Conservation (phyloP, 2,888 invertebrate species). For the Caenorhabditis imperialis region DNA sequence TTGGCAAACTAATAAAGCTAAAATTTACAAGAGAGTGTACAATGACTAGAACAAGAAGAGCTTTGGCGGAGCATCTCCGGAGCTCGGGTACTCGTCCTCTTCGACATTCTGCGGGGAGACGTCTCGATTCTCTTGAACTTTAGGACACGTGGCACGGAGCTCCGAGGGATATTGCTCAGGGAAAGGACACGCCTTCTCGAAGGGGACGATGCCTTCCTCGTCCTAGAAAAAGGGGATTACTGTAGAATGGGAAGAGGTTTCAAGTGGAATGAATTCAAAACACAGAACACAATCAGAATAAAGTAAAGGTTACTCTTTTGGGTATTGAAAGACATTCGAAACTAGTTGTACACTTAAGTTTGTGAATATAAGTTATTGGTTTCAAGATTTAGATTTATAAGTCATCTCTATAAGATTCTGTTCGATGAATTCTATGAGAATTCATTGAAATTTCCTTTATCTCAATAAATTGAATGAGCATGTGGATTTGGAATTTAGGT, state of each 20-base stretch:
- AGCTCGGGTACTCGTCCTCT: conserved; percentile 20
- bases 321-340: too few relatives aligned
- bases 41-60: background rate
- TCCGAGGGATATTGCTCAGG: conserved; percentile 49
- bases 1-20: background rate
- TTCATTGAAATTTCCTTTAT: too few relatives aligned
- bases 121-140: conserved; percentile 17
- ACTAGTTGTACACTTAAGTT: too few relatives aligned
- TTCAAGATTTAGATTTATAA: too few relatives aligned
- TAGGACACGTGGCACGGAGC: conserved; percentile 51
- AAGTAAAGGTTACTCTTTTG: too few relatives aligned
- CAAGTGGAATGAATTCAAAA: too few relatives aligned
- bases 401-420: too few relatives aligned
- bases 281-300: too few relatives aligned
- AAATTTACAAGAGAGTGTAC: background rate
- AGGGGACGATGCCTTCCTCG: conserved; percentile 65
- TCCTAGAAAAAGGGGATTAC: conserved; percentile 53
- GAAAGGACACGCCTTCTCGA: conserved; percentile 61
- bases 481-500: too few relatives aligned
- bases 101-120: conserved; percentile 12
- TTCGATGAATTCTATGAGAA: too few relatives aligned
- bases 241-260: background rate
- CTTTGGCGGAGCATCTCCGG: conserved; percentile 21
- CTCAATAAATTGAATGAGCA: too few relatives aligned
- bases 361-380: too few relatives aligned